A percentile compares a stretch with the other conserved stretches of the same genome.
Evolutionary conservation across 92 coral and sea anemone genomes (phyloP).

Genomic region (Isaurus tuberculatus): DNA sequence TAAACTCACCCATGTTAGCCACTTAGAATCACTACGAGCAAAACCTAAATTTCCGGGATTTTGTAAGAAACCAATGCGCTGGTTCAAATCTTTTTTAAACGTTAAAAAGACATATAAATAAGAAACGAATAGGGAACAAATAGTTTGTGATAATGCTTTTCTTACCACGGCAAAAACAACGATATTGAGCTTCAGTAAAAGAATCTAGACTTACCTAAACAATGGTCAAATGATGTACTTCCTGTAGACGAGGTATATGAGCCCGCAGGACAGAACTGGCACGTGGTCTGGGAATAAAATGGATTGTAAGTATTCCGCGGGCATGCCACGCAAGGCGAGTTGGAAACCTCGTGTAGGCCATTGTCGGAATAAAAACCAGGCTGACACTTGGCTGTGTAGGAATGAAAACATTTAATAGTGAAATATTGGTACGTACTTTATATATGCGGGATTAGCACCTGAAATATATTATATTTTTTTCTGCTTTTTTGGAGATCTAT

Average conservation of each 20-base stretch:
- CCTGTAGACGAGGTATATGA: conserved; percentile 69
- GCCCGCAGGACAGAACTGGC: conserved; percentile 87
- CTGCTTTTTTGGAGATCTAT: too few species aligned
- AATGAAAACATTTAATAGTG: background rate
- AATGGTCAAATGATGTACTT: conserved; percentile 74
- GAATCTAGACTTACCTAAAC: conserved; percentile 69
- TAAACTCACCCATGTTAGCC: too few species aligned
- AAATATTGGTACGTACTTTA: background rate
- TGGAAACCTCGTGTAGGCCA: conserved; percentile 68
- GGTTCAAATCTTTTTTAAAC: too few species aligned
- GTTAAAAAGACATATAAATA: background rate
- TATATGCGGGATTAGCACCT: too few species aligned
- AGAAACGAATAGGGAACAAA: background rate
- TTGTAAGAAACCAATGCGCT: too few species aligned
- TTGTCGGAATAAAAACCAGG: conserved; percentile 90
- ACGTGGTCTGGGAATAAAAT: conserved; percentile 63
- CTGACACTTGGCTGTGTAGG: conserved; percentile 68
- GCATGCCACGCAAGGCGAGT: conserved; percentile 83
- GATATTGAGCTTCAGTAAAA: background rate
- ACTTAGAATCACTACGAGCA: too few species aligned
- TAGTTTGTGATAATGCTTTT: background rate
- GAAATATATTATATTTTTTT: too few species aligned
- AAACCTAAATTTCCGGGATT: too few species aligned
- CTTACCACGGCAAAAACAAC: background rate
- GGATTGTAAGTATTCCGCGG: conserved; percentile 84